Percentiles rank a stretch among this genome's conserved stretches.
Evolutionary conservation across 2,113 vertebrate genomes (phyloP).

Genomic region (Podilymbus podiceps): DNA sequence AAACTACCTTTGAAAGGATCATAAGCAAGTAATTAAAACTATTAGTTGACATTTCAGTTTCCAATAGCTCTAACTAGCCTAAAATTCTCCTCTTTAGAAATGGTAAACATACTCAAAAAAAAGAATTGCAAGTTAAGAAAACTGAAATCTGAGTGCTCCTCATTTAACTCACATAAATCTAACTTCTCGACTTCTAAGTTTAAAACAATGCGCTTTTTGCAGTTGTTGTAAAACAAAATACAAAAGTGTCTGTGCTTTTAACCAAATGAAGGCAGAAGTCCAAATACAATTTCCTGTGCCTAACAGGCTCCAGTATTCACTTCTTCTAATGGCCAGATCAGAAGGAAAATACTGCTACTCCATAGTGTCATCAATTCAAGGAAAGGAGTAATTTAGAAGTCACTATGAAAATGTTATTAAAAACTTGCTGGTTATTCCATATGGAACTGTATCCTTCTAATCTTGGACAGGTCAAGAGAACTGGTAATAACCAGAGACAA

Average conservation of each 20-base stretch:
- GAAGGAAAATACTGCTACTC: not conserved
- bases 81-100: constrained; percentile 12
- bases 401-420: not conserved
- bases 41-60: constrained; percentile 11
- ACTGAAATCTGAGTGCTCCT: not conserved
- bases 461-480: not conserved
- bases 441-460: not conserved
- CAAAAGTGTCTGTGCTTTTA: not conserved
- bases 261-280: not conserved
- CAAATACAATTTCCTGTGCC: not conserved
- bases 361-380: not conserved
- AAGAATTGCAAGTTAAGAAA: not conserved
- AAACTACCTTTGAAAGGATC: constrained; percentile 25
- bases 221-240: not conserved
- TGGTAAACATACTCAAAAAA: not conserved
- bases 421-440: not conserved
- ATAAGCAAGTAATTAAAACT: constrained; percentile 37
- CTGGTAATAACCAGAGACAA: not conserved
- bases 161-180: not conserved
- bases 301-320: not conserved
- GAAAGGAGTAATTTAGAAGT: not conserved
- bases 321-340: not conserved
- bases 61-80: not conserved
- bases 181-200: not conserved
- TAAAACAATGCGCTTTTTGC: not conserved